Base-by-base conservation (phyloP, 2,797 vertebrate genomes). In the Hyperoplus immaculatus region DNA sequence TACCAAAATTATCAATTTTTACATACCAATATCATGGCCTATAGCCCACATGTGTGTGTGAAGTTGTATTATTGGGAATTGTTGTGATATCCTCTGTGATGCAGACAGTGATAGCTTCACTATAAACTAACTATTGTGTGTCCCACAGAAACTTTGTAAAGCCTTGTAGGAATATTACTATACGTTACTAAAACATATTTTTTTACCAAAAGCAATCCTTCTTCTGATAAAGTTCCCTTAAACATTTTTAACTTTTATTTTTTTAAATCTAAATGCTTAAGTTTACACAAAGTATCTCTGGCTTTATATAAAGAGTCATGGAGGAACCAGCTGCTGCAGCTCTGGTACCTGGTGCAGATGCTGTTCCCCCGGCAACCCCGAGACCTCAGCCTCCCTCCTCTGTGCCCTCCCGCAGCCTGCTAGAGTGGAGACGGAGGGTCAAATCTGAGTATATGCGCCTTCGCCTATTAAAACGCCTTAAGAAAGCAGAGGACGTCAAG, bases 401-500 rank as follows among this genome's bases (percentile, higher is more conserved):
- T 0, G 92, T 94, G 66, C 94, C 83, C 38, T 92, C 96, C 8
- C 95, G 95, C 64, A 93, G 92, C 84, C 85, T 95, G 75, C 94
- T 97, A 41, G 97, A 98, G 78, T 99, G 98, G 98, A 98, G 97
- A 78, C 96, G 97, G 80, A 97, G 98, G 90, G 97, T 99, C 80
- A 98, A 97, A 86, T 98, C 97, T 0, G 98, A 99, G 84, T 99
- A 99, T 8, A 99, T 99, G 97, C 95, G 97, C 7, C 97, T 99
- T 15, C 96, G 97, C 77, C 98, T 99, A 74, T 94, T 98, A 69
- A 98, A 98, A 84, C 96, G 97, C 79, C 96, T 99, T 81, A 97
- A 97, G 88, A 97, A 98, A 6, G 97, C 96, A 36, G 97, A 98
- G 92, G 95, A 97, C 66, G 97, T 98, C 8, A 98, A 98, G 96